A percentile compares a stretch with the other conserved stretches of the same genome.
These are phyloP conservation scores for Catharus ustulatus DNA, from an alignment of 2,797 vertebrate genomes.

Conservation along the genomic window DNA sequence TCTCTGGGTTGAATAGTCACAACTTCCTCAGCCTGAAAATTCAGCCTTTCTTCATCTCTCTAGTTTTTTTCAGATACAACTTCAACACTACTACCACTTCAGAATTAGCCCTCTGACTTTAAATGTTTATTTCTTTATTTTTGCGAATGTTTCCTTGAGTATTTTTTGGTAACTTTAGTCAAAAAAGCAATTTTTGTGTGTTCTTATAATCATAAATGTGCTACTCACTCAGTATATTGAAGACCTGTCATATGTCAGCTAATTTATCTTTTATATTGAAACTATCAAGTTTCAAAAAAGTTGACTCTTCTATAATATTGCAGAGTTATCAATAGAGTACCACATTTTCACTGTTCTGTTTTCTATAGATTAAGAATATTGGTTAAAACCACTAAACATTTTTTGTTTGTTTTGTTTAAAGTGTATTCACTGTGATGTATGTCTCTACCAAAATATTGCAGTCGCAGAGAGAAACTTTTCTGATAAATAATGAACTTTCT, in stretches of 20 bases:
- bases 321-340: background rate
- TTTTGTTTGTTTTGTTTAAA: background rate
- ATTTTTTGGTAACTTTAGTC: background rate
- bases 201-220: background rate
- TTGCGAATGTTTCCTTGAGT: background rate
- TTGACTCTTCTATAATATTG: background rate
- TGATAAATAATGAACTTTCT: background rate
- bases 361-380: background rate
- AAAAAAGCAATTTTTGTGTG: fast-evolving
- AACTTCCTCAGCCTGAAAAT: background rate
- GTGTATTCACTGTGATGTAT: background rate
- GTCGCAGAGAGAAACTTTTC: background rate
- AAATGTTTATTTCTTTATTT: background rate
- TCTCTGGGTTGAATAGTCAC: background rate
- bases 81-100: background rate
- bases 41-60: background rate
- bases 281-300: background rate
- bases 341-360: background rate
- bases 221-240: background rate
- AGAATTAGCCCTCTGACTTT: background rate
- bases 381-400: background rate
- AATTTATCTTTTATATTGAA: background rate
- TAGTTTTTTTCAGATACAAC: background rate
- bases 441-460: background rate
- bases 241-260: background rate